These are phyloP conservation scores for Neoscelio sp. DNA, from an alignment of 2,888 invertebrate species.

Conservation along the genomic window DNA sequence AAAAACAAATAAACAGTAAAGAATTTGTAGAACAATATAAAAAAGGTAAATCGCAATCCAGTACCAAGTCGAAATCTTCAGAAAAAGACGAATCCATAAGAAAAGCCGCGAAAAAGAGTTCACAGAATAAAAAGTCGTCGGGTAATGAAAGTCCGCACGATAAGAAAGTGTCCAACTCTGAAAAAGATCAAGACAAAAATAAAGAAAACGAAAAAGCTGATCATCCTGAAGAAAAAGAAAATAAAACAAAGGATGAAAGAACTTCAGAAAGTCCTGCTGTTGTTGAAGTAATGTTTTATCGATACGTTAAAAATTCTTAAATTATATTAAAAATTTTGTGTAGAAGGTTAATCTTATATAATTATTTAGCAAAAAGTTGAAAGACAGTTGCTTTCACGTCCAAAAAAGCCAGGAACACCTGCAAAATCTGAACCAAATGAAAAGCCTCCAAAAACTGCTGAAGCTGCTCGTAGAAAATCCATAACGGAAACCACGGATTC, in stretches of 20 bases:
- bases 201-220: constrained; percentile 18
- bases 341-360: background rate
- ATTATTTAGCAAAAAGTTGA: constrained; percentile 39
- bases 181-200: constrained; percentile 22
- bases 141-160: constrained; percentile 17
- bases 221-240: constrained; percentile 9
- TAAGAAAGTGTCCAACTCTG: constrained; percentile 4
- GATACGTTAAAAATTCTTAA: constrained; percentile 5
- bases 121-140: constrained; percentile 7
- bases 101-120: constrained; percentile 34
- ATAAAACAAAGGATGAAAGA: constrained; percentile 13
- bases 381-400: constrained; percentile 24
- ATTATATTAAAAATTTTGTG: background rate
- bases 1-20: constrained; percentile 56
- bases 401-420: constrained; percentile 4
- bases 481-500: constrained; percentile 21
- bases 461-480: constrained; percentile 37
- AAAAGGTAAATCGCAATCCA: constrained; percentile 37
- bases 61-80: constrained; percentile 20
- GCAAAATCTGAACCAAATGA: constrained; percentile 43
- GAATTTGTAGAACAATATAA: constrained; percentile 61
- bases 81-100: constrained; percentile 49
- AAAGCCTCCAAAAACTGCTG: constrained; percentile 20
- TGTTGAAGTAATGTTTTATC: background rate
- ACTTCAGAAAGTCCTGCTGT: background rate